phyloP scores from a whole-genome alignment of 1,140 invertebrate genomes.

The Teleopsis dalmanni region DNA sequence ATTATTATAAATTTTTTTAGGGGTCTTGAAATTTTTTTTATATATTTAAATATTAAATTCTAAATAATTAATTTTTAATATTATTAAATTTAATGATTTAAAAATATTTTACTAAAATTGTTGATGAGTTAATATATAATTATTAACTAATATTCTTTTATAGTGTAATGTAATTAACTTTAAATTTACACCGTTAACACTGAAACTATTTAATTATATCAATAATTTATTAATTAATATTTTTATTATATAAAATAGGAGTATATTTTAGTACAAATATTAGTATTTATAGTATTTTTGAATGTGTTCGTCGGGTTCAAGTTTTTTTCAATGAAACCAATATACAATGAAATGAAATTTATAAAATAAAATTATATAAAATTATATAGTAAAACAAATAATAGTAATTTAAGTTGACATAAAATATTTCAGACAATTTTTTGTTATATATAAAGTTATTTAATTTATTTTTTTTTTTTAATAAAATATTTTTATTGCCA shows the following conservation, averaged over 20 bases:
- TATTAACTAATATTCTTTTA: too few relatives aligned
- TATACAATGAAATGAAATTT: background rate
- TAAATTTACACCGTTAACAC: too few relatives aligned
- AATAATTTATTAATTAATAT: background rate
- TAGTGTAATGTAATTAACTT: too few relatives aligned
- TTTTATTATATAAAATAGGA: conserved; percentile 5
- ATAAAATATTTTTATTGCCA: background rate
- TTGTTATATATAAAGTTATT: too few relatives aligned
- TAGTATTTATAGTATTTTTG: conserved; percentile 1
- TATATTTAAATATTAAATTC: conserved; percentile 13
- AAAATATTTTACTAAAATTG: background rate
- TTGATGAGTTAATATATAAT: background rate
- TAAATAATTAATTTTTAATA: background rate
- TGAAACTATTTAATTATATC: background rate
- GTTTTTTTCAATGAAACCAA: conserved; percentile 20
- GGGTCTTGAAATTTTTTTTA: conserved; percentile 13
- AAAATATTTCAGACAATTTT: too few relatives aligned
- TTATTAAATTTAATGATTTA: background rate
- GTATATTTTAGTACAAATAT: background rate
- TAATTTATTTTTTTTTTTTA: background rate
- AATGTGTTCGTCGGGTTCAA: conserved; percentile 45
- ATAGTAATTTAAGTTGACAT: too few relatives aligned
- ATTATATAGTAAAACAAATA: conserved; percentile 15
- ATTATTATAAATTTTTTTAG: too few relatives aligned
- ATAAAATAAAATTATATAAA: conserved; percentile 9